Evolutionary conservation across 2,888 invertebrate genomes (phyloP), one percentile per base, ranked within the genome.

Genomic region (Creontiades dilutus): DNA sequence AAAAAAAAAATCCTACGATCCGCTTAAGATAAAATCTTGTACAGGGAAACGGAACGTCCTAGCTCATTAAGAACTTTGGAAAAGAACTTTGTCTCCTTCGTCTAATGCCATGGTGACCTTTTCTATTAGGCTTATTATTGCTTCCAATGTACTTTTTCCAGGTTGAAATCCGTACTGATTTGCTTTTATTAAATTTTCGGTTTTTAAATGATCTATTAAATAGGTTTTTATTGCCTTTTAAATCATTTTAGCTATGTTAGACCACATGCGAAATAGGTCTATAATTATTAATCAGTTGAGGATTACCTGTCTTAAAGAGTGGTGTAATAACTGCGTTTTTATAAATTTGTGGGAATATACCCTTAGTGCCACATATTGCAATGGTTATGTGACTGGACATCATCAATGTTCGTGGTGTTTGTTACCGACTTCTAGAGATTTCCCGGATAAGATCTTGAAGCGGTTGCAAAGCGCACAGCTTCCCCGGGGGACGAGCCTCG

Each of bases 21-120:
- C n/a, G n/a, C n/a, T n/a, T n/a, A n/a, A n/a, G n/a, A n/a, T n/a
- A n/a, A n/a, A n/a, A n/a, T n/a, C n/a, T n/a, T n/a, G n/a, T n/a
- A n/a, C n/a, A n/a, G n/a, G n/a, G n/a, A n/a, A n/a, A n/a, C n/a
- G n/a, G n/a, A n/a, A n/a, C n/a, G n/a, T n/a, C n/a, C n/a, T n/a
- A n/a, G n/a, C n/a, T n/a, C n/a, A n/a, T n/a, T n/a, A n/a, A n/a
- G n/a, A n/a, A n/a, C 89, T 81, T 89, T 89, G 14, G 81, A 81
- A 37, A 81, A 27, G 81, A 52, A 89, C 89, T 28, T 89, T 89
- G 57, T 89, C 80, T 52, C n/a, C n/a, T n/a, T 7, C 48, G n/a
- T 87, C 87, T 55, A 87, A 13, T 9, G 87, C 87, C 0, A 87
- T 7, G 0, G 87, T 78, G 9, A 87, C 23, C n/a, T 76, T 87